Percentiles rank a stretch among this genome's conserved stretches.
Conservation (phyloP, 2,797 vertebrate species). For the Gouania willdenowi region DNA sequence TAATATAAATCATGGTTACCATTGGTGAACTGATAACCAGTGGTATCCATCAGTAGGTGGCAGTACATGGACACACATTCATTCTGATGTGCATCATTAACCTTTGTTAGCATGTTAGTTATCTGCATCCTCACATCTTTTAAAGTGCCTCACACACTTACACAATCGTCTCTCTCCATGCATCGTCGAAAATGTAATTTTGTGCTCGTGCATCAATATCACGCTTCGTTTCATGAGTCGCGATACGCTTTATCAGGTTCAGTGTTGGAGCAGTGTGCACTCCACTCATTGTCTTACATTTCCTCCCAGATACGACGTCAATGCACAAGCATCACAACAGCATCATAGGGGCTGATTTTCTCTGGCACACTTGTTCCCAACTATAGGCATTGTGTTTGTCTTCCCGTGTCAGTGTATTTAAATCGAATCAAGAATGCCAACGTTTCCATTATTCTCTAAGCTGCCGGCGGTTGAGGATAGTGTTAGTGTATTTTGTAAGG, state of each 20-base stretch:
- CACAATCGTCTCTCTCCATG: too few species aligned
- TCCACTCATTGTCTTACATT: constrained; percentile 15
- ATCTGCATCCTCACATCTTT: too few species aligned
- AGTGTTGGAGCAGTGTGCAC: constrained; percentile 4
- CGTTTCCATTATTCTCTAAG: constrained; percentile 7
- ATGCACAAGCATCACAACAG: constrained; percentile 17
- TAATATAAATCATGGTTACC: too few species aligned
- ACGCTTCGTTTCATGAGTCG: constrained; percentile 2
- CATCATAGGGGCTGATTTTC: constrained; percentile 14
- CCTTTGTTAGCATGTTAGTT: too few species aligned
- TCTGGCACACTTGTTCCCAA: background rate
- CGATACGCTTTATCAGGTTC: constrained; percentile 8
- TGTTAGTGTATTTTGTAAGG: too few species aligned
- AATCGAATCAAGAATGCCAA: constrained; percentile 12
- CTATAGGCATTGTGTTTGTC: constrained; percentile 18
- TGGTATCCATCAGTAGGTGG: too few species aligned
- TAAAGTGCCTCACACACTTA: constrained; percentile 5
- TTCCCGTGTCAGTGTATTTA: constrained; percentile 44
- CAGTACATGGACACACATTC: background rate
- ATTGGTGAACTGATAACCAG: too few species aligned
- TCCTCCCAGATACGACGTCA: constrained; percentile 13
- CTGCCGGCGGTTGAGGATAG: too few species aligned
- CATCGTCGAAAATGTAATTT: too few species aligned
- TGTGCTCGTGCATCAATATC: constrained; percentile 6
- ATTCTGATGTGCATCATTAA: too few species aligned